Base-by-base conservation (phyloP, 2,113 vertebrate genomes). In the Erinaceus europaeus region DNA sequence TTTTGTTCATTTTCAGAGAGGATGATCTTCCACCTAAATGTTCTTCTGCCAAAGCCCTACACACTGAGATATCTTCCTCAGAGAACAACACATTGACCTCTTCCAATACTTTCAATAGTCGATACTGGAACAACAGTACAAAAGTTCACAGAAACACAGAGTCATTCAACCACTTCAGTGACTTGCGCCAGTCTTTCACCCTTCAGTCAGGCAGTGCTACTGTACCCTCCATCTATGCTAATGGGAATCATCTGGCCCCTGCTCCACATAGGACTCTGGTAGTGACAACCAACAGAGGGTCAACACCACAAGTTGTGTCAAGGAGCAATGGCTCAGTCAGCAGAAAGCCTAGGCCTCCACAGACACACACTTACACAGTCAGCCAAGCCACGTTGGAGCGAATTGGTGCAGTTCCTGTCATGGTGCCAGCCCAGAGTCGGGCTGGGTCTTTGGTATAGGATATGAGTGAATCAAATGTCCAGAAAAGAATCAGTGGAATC, bases 1-100 rank as follows among this genome's bases (percentile, higher is more conserved):
- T 34, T 32, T 81, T 79, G 59, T 88, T 90, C 78, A 81, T 93
- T 74, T 90, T 82, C 96, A 99, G 99, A 97, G 99, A 99, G 93
- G 99, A 99, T 6, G 99, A 99, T 83, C 97, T 99, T 88, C 99
- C 99, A 0, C 99, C 99, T 17, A 99, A 99, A 96, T 98, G 98
- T 81, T 98, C 98, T 1, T 98, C 98, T 20, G 97, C 98, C 0
- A 99, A 99, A 97, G 98, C 98, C 6, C 99, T 99, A 96, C 98
- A 99, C 0, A 97, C 98, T 0, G 99, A 99, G 1, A 98, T 98
- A 0, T 99, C 99, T 7, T 99, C 98, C 2, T 99, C 99, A 0
- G 99, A 99, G 96, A 99, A 99, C 0, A 98, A 99, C 97, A 99
- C 99, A 0, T 95, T 99, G 82, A 99, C 99, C 5, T 99, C 99